Evolutionary conservation across 2,888 invertebrate species (phyloP).

Genomic region (Ochlodes sylvanus): DNA sequence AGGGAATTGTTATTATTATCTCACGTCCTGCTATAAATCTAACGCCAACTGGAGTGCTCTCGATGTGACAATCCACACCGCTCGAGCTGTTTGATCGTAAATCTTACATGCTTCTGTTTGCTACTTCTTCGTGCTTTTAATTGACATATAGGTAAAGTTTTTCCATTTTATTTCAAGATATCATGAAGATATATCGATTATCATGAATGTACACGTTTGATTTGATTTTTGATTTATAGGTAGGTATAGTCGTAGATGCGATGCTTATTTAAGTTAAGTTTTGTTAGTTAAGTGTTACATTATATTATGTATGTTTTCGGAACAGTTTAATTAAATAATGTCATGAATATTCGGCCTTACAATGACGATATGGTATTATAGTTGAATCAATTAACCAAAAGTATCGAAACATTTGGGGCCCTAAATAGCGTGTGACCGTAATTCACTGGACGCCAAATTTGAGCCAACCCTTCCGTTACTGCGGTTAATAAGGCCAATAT

Average conservation of each 20-base stretch:
- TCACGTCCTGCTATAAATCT: slow-evolving; percentile 73
- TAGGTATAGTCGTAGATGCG: too few species aligned
- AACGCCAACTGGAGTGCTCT: slow-evolving; percentile 72
- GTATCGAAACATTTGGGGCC: slow-evolving; percentile 51
- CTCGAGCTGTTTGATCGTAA: slow-evolving; percentile 58
- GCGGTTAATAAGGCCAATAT: slow-evolving; percentile 37
- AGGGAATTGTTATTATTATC: slow-evolving; percentile 67
- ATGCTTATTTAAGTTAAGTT: too few species aligned
- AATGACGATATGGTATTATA: slow-evolving; percentile 3
- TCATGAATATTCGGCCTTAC: background rate
- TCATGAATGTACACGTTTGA: background rate
- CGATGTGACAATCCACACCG: slow-evolving; percentile 48
- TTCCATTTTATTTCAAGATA: background rate
- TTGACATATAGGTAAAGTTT: background rate
- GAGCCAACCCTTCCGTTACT: slow-evolving; percentile 50
- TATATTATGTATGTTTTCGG: background rate
- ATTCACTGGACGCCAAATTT: slow-evolving; percentile 55
- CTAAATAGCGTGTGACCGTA: slow-evolving; percentile 52
- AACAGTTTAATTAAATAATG: background rate
- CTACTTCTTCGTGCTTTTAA: background rate
- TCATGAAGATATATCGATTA: background rate
- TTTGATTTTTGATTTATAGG: background rate
- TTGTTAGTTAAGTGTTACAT: too few species aligned
- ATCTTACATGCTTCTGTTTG: slow-evolving; percentile 53
- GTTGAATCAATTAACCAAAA: slow-evolving; percentile 53